Conservation (phyloP, 2,888 invertebrate genomes). For the Eulithis testata region DNA sequence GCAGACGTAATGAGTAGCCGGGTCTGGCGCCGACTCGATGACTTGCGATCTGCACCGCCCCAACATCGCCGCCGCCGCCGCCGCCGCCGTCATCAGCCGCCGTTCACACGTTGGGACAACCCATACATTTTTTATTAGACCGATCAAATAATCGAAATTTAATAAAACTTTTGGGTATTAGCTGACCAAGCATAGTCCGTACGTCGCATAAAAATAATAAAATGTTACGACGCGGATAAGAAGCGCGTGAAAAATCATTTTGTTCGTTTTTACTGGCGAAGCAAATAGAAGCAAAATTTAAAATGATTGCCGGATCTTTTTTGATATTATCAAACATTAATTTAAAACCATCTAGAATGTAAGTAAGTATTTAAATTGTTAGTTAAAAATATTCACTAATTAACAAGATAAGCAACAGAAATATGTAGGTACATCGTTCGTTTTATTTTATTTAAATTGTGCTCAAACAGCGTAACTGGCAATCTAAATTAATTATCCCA, state of each 20-base stretch:
- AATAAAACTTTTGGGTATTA: not conserved
- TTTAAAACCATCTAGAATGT: conserved; percentile 42
- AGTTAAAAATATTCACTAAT: conserved; percentile 56
- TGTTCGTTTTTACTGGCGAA: too few species aligned
- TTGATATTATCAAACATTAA: conserved; percentile 28
- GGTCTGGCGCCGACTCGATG: conserved; percentile 67
- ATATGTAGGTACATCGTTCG: conserved; percentile 60
- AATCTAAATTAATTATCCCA: conserved; percentile 61
- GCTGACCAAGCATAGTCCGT: too few species aligned
- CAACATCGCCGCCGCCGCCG: conserved; percentile 30
- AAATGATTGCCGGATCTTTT: conserved; percentile 1
- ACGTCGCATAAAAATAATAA: too few species aligned
- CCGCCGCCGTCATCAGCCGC: conserved; percentile 38
- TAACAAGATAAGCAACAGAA: conserved; percentile 60
- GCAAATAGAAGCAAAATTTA: too few species aligned
- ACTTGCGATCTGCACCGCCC: conserved; percentile 66
- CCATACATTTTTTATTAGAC: conserved; percentile 24
- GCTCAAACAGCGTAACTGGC: conserved; percentile 53
- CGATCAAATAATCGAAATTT: conserved; percentile 11
- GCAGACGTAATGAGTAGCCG: conserved; percentile 71
- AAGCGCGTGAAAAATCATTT: too few species aligned
- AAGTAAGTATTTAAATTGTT: conserved; percentile 54
- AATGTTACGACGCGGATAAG: too few species aligned
- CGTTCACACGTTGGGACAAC: conserved; percentile 52
- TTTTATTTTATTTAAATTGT: conserved; percentile 52